Conservation (phyloP, 2,888 invertebrate genomes). For the Yponomeuta plumbellus region DNA sequence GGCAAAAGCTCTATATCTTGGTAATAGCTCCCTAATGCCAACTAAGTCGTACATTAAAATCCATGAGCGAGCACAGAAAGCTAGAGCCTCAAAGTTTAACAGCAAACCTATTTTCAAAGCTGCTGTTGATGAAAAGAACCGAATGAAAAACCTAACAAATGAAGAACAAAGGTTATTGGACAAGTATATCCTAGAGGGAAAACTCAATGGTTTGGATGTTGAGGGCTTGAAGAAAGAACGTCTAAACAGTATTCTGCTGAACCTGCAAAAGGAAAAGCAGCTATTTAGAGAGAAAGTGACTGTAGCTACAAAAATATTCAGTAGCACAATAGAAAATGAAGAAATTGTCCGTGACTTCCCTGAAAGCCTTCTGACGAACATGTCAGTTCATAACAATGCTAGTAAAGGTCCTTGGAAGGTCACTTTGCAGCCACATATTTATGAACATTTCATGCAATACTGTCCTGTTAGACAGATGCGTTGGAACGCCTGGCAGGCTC, state of each 20-base stretch:
- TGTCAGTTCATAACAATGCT: constrained; percentile 79
- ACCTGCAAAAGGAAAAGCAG: constrained; percentile 73
- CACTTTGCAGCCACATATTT: constrained; percentile 84
- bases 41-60: constrained; percentile 86
- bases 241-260: constrained; percentile 63
- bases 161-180: constrained; percentile 83
- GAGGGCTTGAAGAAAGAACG: constrained; percentile 66
- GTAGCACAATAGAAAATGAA: constrained; percentile 80
- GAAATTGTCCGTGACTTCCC: constrained; percentile 85
- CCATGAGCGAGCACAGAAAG: constrained; percentile 85
- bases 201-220: constrained; percentile 87
- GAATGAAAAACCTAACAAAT: constrained; percentile 63
- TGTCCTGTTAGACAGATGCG: constrained; percentile 87
- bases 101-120: constrained; percentile 82
- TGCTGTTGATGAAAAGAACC: constrained; percentile 74
- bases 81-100: constrained; percentile 84
- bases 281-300: constrained; percentile 82
- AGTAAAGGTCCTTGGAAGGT: constrained; percentile 90
- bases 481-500: constrained; percentile 91
- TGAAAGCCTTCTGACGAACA: constrained; percentile 78
- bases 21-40: constrained; percentile 87
- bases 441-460: constrained; percentile 86
- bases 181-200: constrained; percentile 89
- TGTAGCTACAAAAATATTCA: constrained; percentile 80
- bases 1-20: constrained; percentile 88